Base-by-base conservation (phyloP, 2,797 vertebrate species). In the Tarsius wallacei region DNA sequence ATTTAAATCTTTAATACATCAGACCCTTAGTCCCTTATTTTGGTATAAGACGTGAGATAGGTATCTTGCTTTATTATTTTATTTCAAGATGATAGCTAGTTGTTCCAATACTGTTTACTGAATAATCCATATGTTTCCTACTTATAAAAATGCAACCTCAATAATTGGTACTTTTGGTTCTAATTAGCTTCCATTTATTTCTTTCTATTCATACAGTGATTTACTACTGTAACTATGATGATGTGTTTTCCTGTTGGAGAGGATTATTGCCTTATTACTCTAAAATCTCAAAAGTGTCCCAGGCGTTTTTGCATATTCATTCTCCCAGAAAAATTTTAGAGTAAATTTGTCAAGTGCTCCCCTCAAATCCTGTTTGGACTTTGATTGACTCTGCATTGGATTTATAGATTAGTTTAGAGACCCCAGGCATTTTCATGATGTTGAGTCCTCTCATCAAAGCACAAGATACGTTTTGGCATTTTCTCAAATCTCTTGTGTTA, bases 331-430 rank as follows among this genome's bases (percentile, higher is more conserved):
- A 93, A 71, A 14, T 19, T 66, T 94, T 86, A 77, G 76, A 90
- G 70, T 68, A 95, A 59, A 83, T 94, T 93, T 66, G 31, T 63
- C 59, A 71, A 36, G 53, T 85, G 15, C 28, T 74, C 16, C 19
- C 36, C 33, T 31, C 51, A 47, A 82, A 61, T 91, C 49, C 16
- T 84, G 14, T 76, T 76, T 78, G 49, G 63, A 53, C 66, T 93
- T 96, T 36, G 12, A 36, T 86, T 63, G 36, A 17, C 15, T 55
- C 63, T 76, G 28, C 12, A 16, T 6, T 81, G 61, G 73, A 87
- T 87, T 91, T 86, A n/a, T 36, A 90, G 92, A 49, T 82, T 90
- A 86, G 73, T 80, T 83, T 85, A 93, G 87, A 97, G 61, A 33
- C 16, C 49, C 17, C 1, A n/a, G 93, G 24, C 47, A 55, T 70